A percentile compares a stretch with the other conserved stretches of the same genome.
Conservation (phyloP, 1,140 invertebrate species). For the Armadillidium nasatum region DNA sequence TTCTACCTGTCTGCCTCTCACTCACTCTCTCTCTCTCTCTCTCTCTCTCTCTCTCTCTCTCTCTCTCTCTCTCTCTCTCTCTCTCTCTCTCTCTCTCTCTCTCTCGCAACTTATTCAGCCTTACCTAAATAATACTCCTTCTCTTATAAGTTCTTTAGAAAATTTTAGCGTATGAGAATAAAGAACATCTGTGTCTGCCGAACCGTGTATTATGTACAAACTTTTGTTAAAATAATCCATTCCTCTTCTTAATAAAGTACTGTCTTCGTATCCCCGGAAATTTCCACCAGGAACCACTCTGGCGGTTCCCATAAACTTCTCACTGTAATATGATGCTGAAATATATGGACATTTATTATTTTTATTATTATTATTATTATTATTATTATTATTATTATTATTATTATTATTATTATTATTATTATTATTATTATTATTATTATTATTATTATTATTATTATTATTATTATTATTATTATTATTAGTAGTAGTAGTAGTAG, state of each 20-base stretch:
- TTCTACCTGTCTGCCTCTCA: no score
- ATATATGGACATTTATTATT: slow-evolving; percentile 4
- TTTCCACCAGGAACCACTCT: slow-evolving; percentile 71
- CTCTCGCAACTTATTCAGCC: background rate
- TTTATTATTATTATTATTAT: no score
- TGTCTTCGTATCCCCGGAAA: slow-evolving; percentile 81
- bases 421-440: no score
- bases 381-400: no score
- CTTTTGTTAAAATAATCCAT: slow-evolving; percentile 70
- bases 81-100: no score
- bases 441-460: no score
- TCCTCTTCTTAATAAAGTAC: slow-evolving; percentile 74
- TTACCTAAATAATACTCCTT: slow-evolving; percentile 43
- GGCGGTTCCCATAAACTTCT: slow-evolving; percentile 78
- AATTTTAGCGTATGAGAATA: slow-evolving; percentile 88
- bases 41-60: no score
- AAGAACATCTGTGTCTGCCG: slow-evolving; percentile 86
- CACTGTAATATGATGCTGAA: slow-evolving; percentile 65
- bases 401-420: no score
- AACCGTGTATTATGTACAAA: slow-evolving; percentile 82
- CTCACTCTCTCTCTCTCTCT: no score
- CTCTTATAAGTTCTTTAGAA: slow-evolving; percentile 33
- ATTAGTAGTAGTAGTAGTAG: no score
- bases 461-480: no score
- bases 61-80: no score